Conservation (phyloP, 2,888 invertebrate species). For the Silvanus unidentatus region DNA sequence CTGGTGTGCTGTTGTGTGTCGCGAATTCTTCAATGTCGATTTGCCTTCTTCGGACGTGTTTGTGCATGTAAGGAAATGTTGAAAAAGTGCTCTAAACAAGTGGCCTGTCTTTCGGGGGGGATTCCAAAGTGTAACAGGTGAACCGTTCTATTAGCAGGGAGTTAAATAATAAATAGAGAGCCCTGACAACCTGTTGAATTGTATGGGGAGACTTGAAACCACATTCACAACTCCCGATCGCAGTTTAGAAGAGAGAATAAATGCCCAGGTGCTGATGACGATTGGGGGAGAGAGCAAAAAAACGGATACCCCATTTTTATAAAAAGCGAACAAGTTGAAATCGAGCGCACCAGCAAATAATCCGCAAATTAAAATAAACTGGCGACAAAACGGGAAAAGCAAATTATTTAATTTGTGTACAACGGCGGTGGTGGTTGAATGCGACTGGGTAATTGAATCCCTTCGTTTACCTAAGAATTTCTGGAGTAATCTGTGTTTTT, state of each 20-base stretch:
- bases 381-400: constrained; percentile 23
- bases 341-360: constrained; percentile 29
- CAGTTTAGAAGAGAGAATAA: background rate
- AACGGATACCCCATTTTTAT: too few relatives aligned
- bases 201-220: constrained; percentile 17
- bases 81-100: too few relatives aligned
- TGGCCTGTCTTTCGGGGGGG: too few relatives aligned
- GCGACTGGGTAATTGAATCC: background rate
- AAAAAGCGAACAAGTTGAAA: constrained; percentile 21
- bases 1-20: background rate
- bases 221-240: background rate
- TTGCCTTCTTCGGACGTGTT: too few relatives aligned
- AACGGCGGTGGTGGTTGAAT: background rate
- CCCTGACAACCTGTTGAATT: constrained; percentile 42
- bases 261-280: background rate
- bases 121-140: constrained; percentile 3
- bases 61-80: too few relatives aligned
- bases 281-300: too few relatives aligned
- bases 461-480: background rate
- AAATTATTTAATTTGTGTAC: constrained; percentile 33
- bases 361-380: constrained; percentile 36
- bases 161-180: constrained; percentile 36
- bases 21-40: too few relatives aligned
- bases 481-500: constrained; percentile 6
- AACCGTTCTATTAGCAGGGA: constrained; percentile 10